Base-by-base conservation (phyloP, 2,797 vertebrate genomes). In the Alectoris magna region DNA sequence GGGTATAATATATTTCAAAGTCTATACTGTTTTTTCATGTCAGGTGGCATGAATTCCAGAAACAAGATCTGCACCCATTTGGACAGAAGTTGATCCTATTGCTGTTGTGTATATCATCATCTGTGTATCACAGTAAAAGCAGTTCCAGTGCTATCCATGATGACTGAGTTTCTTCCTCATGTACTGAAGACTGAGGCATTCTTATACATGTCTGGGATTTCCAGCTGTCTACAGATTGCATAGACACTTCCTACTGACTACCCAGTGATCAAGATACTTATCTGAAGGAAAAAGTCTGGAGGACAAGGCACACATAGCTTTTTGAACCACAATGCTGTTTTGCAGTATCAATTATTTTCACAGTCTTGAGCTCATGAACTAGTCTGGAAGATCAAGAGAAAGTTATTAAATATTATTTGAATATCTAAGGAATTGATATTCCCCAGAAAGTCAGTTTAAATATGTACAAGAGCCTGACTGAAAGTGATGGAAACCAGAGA, bases 1-100 rank as follows among this genome's bases (percentile, higher is more conserved):
- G 27, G 9, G 12, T 67, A 60, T 12, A 69, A 14, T 18, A 10
- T 19, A 31, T 72, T 78, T 46, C 36, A 87, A 88, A 62, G 36
- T 7, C 31, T 71, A 15, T 14, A 58, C 13, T 70, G 4, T 7
- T 81, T 3, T 17, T 72, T 67, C 0, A 0, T 75, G 34, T 29
- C 31, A 67, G 5, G 11, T 53, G 44, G 11, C 24, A 17, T 36
- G 38, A 84, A 4, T 64, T 87, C 16, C 66, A 87, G 82, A 80
- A 79, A 48, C 9, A 53, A 73, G 78, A 23, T 18, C 41, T 12
- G 1, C 34, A 39, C 21, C 4, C 3, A 27, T 55, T 62, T 73
- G n/a, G 21, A n/a, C 21, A 78, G 73, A 66, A 49, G 34, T 34
- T 34, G 34, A 34, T 43, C 36, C 76, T 44, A 31, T 0, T 91